Percentiles rank a stretch among this genome's conserved stretches.
These are phyloP conservation scores for Laspeyria flexula DNA, from an alignment of 2,888 invertebrate genomes.

Conservation along the genomic window DNA sequence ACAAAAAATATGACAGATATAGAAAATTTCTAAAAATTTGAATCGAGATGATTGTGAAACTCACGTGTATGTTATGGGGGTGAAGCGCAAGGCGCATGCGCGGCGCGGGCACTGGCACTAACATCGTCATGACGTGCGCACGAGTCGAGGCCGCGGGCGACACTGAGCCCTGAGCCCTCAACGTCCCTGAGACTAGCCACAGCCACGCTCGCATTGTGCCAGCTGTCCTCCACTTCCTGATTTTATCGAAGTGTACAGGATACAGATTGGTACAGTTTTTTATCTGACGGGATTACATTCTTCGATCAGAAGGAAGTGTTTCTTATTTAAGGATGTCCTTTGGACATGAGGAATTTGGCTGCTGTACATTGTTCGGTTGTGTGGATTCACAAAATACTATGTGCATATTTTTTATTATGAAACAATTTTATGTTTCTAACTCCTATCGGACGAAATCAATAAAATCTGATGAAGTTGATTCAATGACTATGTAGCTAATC, in stretches of 20 bases:
- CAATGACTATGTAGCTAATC: too few species aligned
- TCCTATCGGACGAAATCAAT: too few species aligned
- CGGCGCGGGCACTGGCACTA: slow-evolving; percentile 74
- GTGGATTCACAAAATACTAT: neutral
- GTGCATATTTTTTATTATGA: too few species aligned
- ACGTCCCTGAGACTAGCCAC: slow-evolving; percentile 18
- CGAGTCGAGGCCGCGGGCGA: slow-evolving; percentile 47
- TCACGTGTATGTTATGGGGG: slow-evolving; percentile 81
- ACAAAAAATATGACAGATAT: neutral
- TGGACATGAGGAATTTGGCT: slow-evolving; percentile 7
- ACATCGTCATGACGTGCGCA: slow-evolving; percentile 65
- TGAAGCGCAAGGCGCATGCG: slow-evolving; percentile 75
- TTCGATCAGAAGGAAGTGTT: slow-evolving; percentile 10
- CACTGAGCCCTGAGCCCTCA: slow-evolving; percentile 28
- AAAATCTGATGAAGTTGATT: too few species aligned
- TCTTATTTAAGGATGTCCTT: slow-evolving; percentile 16
- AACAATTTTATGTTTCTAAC: too few species aligned
- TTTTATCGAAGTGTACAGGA: slow-evolving; percentile 28
- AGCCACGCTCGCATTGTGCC: slow-evolving; percentile 28
- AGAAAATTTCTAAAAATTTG: neutral
- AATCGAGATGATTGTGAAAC: slow-evolving; percentile 41
- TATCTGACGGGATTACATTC: slow-evolving; percentile 13
- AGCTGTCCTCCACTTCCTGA: slow-evolving; percentile 43
- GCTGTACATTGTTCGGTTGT: neutral
- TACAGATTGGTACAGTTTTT: slow-evolving; percentile 14